A percentile compares a stretch with the other conserved stretches of the same genome.
These are phyloP conservation scores for Pavo muticus DNA, from an alignment of 2,113 vertebrate genomes.

Conservation along the genomic window DNA sequence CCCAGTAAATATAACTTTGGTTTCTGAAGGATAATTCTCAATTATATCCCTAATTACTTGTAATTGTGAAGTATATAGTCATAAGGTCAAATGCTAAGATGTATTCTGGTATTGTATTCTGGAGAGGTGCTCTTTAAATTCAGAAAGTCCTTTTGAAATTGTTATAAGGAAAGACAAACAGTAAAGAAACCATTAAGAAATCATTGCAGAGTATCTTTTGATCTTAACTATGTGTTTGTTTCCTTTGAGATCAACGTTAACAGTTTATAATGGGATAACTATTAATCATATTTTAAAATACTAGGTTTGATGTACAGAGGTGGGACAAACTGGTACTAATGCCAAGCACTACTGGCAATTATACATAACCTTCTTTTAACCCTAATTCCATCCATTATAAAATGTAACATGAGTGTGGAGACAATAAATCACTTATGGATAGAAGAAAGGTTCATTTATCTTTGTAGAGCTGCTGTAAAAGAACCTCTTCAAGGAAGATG, in stretches of 20 bases:
- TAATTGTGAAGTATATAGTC: not conserved
- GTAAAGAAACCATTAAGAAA: not conserved
- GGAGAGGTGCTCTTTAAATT: not conserved
- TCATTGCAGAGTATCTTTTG: not conserved
- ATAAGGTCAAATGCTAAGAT: not conserved
- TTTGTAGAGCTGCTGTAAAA: not conserved
- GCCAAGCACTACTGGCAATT: not conserved
- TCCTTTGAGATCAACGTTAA: not conserved
- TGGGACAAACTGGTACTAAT: not conserved
- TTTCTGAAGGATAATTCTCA: slow-evolving; percentile 1
- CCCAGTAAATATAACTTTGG: not conserved
- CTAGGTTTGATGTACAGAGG: not conserved
- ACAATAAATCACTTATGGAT: slow-evolving; percentile 47
- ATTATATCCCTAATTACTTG: not conserved
- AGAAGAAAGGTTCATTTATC: slow-evolving; percentile 36
- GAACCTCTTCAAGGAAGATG: not conserved
- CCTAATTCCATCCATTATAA: slow-evolving; percentile 44
- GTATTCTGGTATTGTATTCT: not conserved
- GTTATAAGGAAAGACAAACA: not conserved
- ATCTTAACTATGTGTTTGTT: not conserved
- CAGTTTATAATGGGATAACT: slow-evolving; percentile 28
- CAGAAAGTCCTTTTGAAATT: not conserved
- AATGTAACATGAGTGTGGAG: not conserved
- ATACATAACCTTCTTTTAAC: slow-evolving; percentile 48
- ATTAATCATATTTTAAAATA: slow-evolving; percentile 54